A percentile compares a stretch with the other conserved stretches of the same genome.
phyloP scores from a whole-genome alignment of 2,797 vertebrate species.

The Enteromius unitaeniatus region DNA sequence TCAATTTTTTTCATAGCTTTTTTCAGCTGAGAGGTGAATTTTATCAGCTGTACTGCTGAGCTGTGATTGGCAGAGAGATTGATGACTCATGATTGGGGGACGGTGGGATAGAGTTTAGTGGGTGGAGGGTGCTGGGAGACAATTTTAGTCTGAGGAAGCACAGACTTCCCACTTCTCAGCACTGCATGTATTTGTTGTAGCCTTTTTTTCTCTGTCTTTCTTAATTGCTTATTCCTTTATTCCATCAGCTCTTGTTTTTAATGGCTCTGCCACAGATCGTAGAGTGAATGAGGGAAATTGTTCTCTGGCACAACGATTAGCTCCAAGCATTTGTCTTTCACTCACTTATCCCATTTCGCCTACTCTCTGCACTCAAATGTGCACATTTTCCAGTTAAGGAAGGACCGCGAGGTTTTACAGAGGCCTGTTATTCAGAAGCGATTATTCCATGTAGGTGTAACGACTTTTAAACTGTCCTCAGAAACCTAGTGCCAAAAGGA shows the following conservation, averaged over 20 bases:
- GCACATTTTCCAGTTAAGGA: constrained; percentile 76
- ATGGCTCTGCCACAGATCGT: constrained; percentile 34
- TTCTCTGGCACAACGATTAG: constrained; percentile 53
- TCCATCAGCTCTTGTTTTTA: constrained; percentile 33
- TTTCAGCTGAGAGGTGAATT: constrained; percentile 31
- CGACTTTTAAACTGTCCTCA: constrained; percentile 56
- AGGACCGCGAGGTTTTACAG: constrained; percentile 68
- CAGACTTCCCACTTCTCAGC: constrained; percentile 65
- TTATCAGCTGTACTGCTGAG: constrained; percentile 48
- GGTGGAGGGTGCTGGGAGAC: constrained; percentile 59
- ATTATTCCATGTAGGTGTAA: constrained; percentile 49
- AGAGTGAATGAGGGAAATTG: constrained; percentile 55
- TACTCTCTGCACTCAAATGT: constrained; percentile 48
- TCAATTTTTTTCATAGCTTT: background rate
- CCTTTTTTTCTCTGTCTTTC: constrained; percentile 58
- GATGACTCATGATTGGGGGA: constrained; percentile 71
- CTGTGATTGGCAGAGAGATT: constrained; percentile 64
- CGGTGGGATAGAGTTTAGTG: constrained; percentile 72
- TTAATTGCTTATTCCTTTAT: constrained; percentile 35
- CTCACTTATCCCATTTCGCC: constrained; percentile 51
- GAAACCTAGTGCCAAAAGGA: constrained; percentile 64
- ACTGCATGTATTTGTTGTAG: constrained; percentile 61
- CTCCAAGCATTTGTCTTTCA: constrained; percentile 43
- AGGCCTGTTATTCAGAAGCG: constrained; percentile 66
- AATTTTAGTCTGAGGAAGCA: constrained; percentile 59